These are phyloP conservation scores for Lepidostoma basale DNA, from an alignment of 1,140 invertebrate genomes.

Conservation along the genomic window DNA sequence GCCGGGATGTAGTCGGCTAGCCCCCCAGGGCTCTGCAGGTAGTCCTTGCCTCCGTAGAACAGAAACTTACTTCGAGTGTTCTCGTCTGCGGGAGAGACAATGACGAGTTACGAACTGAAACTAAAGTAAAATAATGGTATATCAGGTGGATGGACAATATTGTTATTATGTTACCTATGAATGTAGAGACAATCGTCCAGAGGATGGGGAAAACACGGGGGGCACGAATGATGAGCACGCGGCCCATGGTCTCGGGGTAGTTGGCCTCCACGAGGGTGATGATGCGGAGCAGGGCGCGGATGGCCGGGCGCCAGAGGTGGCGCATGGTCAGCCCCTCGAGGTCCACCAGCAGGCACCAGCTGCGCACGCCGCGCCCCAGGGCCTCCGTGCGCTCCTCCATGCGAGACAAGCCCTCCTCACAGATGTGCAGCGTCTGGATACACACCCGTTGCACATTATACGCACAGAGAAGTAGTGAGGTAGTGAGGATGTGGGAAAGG, in stretches of 20 bases:
- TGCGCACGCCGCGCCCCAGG: conserved; percentile 78
- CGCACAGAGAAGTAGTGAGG: too few species aligned
- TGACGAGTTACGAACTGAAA: conserved; percentile 45
- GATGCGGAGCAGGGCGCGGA: conserved; percentile 87
- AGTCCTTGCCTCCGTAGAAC: conserved; percentile 90
- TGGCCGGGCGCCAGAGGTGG: conserved; percentile 92
- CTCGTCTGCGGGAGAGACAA: too few species aligned
- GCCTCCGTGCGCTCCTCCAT: conserved; percentile 82
- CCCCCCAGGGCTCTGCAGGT: conserved; percentile 75
- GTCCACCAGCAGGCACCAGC: conserved; percentile 92
- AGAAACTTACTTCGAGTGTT: conserved; percentile 94
- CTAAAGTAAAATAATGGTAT: conserved; percentile 20
- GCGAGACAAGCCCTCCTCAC: conserved; percentile 82
- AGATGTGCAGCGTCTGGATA: conserved; percentile 78
- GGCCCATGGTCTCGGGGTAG: conserved; percentile 95
- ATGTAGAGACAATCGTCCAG: conserved; percentile 97
- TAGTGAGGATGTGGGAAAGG: too few species aligned
- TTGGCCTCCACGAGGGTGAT: conserved; percentile 95
- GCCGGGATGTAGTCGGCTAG: conserved; percentile 86
- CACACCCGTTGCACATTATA: background rate
- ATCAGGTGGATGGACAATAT: conserved; percentile 13
- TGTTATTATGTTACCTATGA: conserved; percentile 71
- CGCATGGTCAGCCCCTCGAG: conserved; percentile 94
- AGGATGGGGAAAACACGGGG: conserved; percentile 94
- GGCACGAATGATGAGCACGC: conserved; percentile 85